These are phyloP conservation scores for Trissolcus basalis DNA, from an alignment of 1,140 invertebrate species.

Conservation along the genomic window DNA sequence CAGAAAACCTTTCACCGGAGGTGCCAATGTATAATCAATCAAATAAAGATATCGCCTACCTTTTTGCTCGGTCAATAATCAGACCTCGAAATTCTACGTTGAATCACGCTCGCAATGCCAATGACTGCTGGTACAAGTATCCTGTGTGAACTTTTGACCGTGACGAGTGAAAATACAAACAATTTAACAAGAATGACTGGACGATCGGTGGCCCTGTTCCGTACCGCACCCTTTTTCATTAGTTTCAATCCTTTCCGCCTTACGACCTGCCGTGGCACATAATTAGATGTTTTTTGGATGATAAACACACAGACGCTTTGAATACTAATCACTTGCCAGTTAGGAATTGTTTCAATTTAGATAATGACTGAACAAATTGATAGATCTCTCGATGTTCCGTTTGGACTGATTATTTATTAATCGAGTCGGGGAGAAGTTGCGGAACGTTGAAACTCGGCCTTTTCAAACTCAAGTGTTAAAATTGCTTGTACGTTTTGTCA, in stretches of 20 bases:
- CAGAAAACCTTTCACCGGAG: constrained; percentile 43
- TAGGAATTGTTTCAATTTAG: constrained; percentile 30
- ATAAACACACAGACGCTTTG: constrained; percentile 21
- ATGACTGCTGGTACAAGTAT: constrained; percentile 69
- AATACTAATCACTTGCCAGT: constrained; percentile 33
- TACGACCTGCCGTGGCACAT: constrained; percentile 21
- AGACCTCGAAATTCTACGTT: constrained; percentile 51
- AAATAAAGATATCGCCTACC: constrained; percentile 68
- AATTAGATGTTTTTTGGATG: constrained; percentile 47
- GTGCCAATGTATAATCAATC: constrained; percentile 64
- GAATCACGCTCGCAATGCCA: constrained; percentile 65
- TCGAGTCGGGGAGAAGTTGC: no score
- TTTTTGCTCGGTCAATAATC: constrained; percentile 66
- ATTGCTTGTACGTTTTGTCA: not conserved
- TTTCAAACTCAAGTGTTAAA: no score
- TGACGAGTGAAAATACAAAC: constrained; percentile 76
- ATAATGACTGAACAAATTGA: constrained; percentile 37
- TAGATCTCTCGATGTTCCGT: not conserved
- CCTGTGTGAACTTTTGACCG: constrained; percentile 63
- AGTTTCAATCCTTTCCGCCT: constrained; percentile 27
- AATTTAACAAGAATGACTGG: constrained; percentile 75
- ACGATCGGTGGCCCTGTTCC: constrained; percentile 67
- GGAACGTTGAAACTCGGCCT: no score
- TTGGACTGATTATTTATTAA: no score
- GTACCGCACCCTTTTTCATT: constrained; percentile 58